Evolutionary conservation across 2,797 vertebrate genomes (phyloP), one percentile per base, ranked within the genome.

Genomic region (Oryzias dopingdopingensis): DNA sequence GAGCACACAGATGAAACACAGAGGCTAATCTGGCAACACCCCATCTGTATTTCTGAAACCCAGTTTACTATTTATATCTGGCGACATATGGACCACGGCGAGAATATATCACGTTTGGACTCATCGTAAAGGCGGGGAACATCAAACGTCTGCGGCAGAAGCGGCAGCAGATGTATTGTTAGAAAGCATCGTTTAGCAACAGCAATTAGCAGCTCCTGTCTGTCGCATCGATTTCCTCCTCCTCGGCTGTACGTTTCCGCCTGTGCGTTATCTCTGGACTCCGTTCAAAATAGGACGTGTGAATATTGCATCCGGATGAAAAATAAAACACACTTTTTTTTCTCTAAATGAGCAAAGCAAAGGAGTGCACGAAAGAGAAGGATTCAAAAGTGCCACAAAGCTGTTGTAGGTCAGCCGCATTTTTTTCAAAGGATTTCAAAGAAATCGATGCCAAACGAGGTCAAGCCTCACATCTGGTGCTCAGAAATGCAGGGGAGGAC

Each of bases 141-240:
- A 37, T 37, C 32, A 37, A 37, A 37, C 32, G 32, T 37, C 32
- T 12, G 32, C 32, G 32, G 32, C 8, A 2, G 29, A 32, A 12
- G 29, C 29, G 29, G 29, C 29, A 10, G 29, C 72, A 61, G 70
- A 77, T 65, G 76, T 49, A 56, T 52, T 68, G 74, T 60, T 20
- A 49, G 23, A 72, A 75, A 63, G 70, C 70, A 56, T 45, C 56
- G 43, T 46, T 74, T 68, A 83, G 80, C 59, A 57, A 42, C 14
- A 4, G 70, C 72, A 83, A 82, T 37, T 37, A 37, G 32, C 32
- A 12, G 32, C 32, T 37, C 32, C 32, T 37, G 32, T 37, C 32
- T 37, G 32, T 37, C 12, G 32, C 32, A 37, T 37, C 32, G 32
- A 37, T 37, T 37, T 37, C 32, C 32, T 37, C 32, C 32, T 82